These are phyloP conservation scores for Fulmarus glacialis DNA, from an alignment of 2,113 vertebrate species.

Conservation along the genomic window DNA sequence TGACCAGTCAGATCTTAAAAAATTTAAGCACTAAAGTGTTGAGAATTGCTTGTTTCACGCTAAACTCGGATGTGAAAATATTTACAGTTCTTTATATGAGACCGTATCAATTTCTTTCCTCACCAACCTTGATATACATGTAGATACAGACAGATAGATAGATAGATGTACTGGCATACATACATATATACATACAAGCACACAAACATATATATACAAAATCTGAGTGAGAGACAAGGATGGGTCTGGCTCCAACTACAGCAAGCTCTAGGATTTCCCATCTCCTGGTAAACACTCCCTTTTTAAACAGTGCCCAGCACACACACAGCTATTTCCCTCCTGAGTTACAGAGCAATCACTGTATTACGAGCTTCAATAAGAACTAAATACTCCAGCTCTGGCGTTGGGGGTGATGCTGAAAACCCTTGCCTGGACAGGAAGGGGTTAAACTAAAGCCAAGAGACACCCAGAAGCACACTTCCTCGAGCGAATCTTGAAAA, in stretches of 20 bases:
- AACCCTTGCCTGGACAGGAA: background rate
- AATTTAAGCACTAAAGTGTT: background rate
- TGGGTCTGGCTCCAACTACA: background rate
- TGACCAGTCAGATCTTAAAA: rapidly evolving
- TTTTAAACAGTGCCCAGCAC: background rate
- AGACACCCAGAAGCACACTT: background rate
- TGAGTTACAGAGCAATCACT: background rate
- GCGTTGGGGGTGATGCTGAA: background rate
- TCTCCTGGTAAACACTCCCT: background rate
- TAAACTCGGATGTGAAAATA: background rate
- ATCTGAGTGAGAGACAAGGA: background rate
- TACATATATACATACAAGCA: background rate
- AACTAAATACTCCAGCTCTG: background rate
- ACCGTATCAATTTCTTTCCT: background rate
- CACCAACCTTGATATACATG: background rate
- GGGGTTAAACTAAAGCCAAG: background rate
- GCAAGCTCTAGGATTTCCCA: background rate
- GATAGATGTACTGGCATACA: background rate
- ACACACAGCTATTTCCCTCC: background rate
- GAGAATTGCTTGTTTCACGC: background rate
- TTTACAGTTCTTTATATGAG: background rate
- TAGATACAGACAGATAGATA: too few species aligned
- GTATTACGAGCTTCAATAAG: background rate
- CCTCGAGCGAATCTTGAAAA: background rate
- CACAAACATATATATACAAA: rapidly evolving